phyloP scores from a whole-genome alignment of 2,113 vertebrate genomes.

The Acanthisitta chloris region DNA sequence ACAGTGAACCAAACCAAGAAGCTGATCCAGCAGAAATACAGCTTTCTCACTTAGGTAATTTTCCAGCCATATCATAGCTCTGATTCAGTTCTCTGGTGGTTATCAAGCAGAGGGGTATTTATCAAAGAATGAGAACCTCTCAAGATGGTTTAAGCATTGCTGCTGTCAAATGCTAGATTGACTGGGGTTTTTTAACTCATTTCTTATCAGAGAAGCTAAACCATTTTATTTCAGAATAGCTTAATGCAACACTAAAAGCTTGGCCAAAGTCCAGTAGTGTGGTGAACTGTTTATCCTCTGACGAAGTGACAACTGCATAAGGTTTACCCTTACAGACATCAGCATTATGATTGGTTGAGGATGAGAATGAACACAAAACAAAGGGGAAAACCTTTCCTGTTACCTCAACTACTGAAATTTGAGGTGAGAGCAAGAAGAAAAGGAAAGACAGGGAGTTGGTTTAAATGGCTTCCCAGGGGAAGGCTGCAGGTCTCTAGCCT shows the following conservation, averaged over 20 bases:
- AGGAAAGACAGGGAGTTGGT: not conserved
- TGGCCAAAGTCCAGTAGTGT: not conserved
- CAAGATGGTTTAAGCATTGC: not conserved
- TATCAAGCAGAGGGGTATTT: not conserved
- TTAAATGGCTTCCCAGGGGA: not conserved
- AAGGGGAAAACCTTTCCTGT: not conserved
- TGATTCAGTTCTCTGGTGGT: not conserved
- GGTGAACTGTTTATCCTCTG: not conserved
- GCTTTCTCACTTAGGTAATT: not conserved
- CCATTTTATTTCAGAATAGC: not conserved
- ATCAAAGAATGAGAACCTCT: not conserved
- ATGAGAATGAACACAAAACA: not conserved
- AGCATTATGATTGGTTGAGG: not conserved
- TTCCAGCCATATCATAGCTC: not conserved
- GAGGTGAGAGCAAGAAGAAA: not conserved
- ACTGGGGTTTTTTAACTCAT: not conserved
- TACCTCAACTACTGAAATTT: not conserved
- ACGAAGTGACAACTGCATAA: not conserved
- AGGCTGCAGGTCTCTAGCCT: not conserved
- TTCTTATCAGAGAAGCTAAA: not conserved
- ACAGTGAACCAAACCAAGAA: accelerated
- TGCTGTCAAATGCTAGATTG: not conserved
- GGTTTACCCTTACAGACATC: not conserved
- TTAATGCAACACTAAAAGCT: not conserved
- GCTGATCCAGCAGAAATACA: not conserved